phyloP scores from a whole-genome alignment of 2,888 invertebrate genomes.

The Catocala nupta region DNA sequence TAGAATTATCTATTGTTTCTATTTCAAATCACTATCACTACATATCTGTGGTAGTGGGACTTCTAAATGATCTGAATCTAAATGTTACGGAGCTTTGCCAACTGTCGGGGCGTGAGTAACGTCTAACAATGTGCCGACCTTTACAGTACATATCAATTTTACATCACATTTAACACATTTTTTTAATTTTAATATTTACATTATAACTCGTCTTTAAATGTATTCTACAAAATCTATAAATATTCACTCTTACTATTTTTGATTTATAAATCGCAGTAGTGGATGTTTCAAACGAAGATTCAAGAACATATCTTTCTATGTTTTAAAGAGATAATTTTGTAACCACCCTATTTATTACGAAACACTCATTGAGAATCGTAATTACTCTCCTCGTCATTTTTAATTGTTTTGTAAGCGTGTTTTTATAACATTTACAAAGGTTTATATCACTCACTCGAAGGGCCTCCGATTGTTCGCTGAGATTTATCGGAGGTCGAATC shows the following conservation, averaged over 20 bases:
- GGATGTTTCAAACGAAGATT: too few relatives aligned
- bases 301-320: too few relatives aligned
- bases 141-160: slow-evolving; percentile 52
- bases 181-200: background rate
- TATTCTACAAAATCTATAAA: too few relatives aligned
- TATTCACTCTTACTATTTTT: too few relatives aligned
- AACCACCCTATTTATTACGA: too few relatives aligned
- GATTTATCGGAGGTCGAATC: slow-evolving; percentile 92
- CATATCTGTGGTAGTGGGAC: slow-evolving; percentile 62
- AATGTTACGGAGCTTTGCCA: slow-evolving; percentile 76
- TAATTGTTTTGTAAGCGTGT: background rate
- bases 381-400: too few relatives aligned
- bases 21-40: slow-evolving; percentile 62
- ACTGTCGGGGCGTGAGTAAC: slow-evolving; percentile 65
- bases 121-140: slow-evolving; percentile 63
- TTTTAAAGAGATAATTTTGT: too few relatives aligned
- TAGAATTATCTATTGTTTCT: slow-evolving; percentile 63
- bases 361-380: too few relatives aligned
- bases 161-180: slow-evolving; percentile 36
- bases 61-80: slow-evolving; percentile 69
- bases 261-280: too few relatives aligned
- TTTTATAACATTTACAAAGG: slow-evolving; percentile 10
- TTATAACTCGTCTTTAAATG: background rate
- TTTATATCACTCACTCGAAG: slow-evolving; percentile 89
- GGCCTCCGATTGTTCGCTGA: slow-evolving; percentile 91